Conservation (phyloP, 2,113 vertebrate genomes). For the Collichthys lucidus region DNA sequence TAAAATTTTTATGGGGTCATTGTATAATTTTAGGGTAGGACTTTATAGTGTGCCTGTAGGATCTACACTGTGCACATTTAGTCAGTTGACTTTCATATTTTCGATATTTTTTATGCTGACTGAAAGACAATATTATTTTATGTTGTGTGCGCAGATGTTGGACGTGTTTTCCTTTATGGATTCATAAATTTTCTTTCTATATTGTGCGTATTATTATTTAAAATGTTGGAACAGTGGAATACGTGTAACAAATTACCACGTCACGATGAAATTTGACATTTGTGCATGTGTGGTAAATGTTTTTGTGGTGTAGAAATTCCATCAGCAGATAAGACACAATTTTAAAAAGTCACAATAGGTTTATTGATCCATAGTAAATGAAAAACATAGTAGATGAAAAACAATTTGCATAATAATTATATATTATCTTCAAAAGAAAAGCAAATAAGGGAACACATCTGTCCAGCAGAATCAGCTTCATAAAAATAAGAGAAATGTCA, state of each 20-base stretch:
- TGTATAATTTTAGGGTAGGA: neutral
- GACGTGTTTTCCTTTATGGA: neutral
- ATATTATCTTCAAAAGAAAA: slow-evolving; percentile 68
- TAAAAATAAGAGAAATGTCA: slow-evolving; percentile 84
- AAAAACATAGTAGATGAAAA: slow-evolving; percentile 71
- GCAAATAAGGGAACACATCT: slow-evolving; percentile 85
- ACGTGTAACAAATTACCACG: neutral
- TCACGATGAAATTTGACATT: neutral
- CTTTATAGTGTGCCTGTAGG: neutral
- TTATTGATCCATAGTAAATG: slow-evolving; percentile 81
- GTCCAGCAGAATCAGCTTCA: slow-evolving; percentile 93
- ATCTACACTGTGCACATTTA: neutral
- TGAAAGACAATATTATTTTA: neutral
- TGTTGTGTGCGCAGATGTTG: neutral
- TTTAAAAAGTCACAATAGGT: slow-evolving; percentile 77
- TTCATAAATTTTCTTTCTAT: neutral
- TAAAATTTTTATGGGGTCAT: neutral
- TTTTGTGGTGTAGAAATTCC: slow-evolving; percentile 13
- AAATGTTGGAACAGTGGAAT: neutral
- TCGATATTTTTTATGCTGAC: neutral
- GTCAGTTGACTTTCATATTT: slow-evolving; percentile 1
- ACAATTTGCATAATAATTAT: slow-evolving; percentile 69
- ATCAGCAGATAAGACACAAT: slow-evolving; percentile 62
- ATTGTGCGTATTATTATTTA: neutral
- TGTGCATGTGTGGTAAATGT: slow-evolving; percentile 13